Evolutionary conservation across 1,140 invertebrate species (phyloP).

Genomic region (Lanistes nyassanus): DNA sequence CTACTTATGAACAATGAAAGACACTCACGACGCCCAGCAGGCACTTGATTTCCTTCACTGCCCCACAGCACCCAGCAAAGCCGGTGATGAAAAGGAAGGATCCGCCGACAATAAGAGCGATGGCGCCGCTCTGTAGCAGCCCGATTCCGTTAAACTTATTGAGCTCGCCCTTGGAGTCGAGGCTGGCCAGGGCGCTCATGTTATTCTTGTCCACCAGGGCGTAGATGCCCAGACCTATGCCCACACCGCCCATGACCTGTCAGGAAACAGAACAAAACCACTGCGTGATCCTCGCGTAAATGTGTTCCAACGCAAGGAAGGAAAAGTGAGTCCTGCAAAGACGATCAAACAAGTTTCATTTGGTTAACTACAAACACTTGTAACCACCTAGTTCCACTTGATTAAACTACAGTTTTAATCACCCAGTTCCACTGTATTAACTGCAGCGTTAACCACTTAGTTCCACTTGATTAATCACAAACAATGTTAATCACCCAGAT

Average conservation of each 20-base stretch:
- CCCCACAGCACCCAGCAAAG: constrained; percentile 90
- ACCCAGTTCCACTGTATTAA: no score
- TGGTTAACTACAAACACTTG: no score
- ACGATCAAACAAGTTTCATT: no score
- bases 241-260: constrained; percentile 76
- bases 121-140: constrained; percentile 42
- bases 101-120: constrained; percentile 79
- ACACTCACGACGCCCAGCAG: constrained; percentile 77
- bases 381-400: no score
- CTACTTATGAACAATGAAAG: constrained; percentile 47
- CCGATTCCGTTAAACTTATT: constrained; percentile 32
- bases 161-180: constrained; percentile 70
- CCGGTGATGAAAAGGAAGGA: constrained; percentile 82
- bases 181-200: constrained; percentile 74
- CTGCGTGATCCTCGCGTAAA: no score
- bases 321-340: no score
- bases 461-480: no score
- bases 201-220: constrained; percentile 76
- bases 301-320: no score
- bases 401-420: no score
- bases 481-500: no score
- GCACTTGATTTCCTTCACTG: constrained; percentile 83
- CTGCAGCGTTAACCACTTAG: no score
- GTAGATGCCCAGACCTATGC: constrained; percentile 79
- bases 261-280: constrained; percentile 44